phyloP scores from a whole-genome alignment of 2,888 invertebrate species.

The Nowickia ferox region DNA sequence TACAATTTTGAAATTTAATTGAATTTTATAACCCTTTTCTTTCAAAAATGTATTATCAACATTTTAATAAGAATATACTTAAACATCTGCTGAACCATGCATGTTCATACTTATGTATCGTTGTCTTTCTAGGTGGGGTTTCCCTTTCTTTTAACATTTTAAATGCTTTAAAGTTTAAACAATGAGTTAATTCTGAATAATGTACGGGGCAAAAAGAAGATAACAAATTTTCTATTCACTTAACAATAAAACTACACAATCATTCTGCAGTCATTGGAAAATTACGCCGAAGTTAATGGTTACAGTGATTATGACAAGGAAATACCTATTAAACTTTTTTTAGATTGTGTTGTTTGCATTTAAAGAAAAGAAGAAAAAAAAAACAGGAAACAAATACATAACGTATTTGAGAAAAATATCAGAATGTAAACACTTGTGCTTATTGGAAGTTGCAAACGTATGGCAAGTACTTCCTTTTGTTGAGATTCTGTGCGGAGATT shows the following conservation, averaged over 20 bases:
- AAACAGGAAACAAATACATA: neutral
- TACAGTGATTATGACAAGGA: slow-evolving; percentile 50
- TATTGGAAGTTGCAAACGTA: slow-evolving; percentile 5
- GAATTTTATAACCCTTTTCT: slow-evolving; percentile 13
- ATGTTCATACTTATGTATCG: neutral
- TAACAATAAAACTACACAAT: slow-evolving; percentile 27
- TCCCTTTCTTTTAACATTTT: slow-evolving; percentile 37
- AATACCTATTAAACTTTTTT: slow-evolving; percentile 51
- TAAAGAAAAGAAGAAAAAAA: neutral
- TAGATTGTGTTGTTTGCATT: neutral
- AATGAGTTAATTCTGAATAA: slow-evolving; percentile 43
- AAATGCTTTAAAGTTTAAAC: slow-evolving; percentile 23
- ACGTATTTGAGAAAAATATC: slow-evolving; percentile 1
- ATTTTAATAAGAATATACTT: neutral
- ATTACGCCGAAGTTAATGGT: slow-evolving; percentile 57
- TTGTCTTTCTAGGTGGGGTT: neutral
- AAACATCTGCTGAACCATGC: neutral
- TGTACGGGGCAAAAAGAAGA: neutral
- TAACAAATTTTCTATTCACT: slow-evolving; percentile 59
- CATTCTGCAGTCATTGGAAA: slow-evolving; percentile 63
- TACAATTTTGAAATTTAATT: slow-evolving; percentile 26
- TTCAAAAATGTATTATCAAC: slow-evolving; percentile 3
- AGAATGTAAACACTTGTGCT: slow-evolving; percentile 5
- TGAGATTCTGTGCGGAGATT: too few species aligned
- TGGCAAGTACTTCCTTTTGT: neutral